Evolutionary conservation across 1,140 invertebrate genomes (phyloP).

Genomic region (Plutomurus gul): DNA sequence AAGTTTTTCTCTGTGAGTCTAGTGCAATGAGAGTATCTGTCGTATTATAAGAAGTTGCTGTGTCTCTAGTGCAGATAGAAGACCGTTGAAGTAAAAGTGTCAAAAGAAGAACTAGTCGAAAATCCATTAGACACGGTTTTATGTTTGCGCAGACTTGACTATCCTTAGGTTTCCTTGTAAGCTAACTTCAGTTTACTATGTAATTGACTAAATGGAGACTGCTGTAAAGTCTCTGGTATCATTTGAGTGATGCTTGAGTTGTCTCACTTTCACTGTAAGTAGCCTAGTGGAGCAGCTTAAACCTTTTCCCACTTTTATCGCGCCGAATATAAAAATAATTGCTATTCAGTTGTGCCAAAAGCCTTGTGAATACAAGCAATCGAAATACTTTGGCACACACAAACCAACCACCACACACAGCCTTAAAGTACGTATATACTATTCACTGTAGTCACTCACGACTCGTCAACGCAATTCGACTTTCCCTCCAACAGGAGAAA

Average conservation of each 20-base stretch:
- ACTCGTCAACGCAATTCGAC: too few species aligned
- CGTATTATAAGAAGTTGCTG: not conserved
- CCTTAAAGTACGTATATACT: too few species aligned
- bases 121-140: slow-evolving; percentile 31
- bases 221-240: not conserved
- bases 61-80: too few species aligned
- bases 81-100: slow-evolving; percentile 9
- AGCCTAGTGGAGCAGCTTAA: not conserved
- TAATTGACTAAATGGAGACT: not conserved
- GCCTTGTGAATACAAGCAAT: too few species aligned
- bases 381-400: too few species aligned
- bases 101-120: slow-evolving; percentile 12
- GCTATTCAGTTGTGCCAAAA: not conserved
- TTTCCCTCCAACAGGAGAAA: too few species aligned
- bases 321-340: not conserved
- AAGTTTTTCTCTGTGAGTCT: too few species aligned
- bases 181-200: not conserved
- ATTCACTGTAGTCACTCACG: too few species aligned
- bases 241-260: slow-evolving; percentile 21
- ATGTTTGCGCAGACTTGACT: slow-evolving; percentile 17
- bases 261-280: not conserved
- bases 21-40: too few species aligned
- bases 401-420: too few species aligned
- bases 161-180: not conserved
- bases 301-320: not conserved